Base-by-base conservation (phyloP, 1,140 invertebrate species). In the Lucilia sericata region DNA sequence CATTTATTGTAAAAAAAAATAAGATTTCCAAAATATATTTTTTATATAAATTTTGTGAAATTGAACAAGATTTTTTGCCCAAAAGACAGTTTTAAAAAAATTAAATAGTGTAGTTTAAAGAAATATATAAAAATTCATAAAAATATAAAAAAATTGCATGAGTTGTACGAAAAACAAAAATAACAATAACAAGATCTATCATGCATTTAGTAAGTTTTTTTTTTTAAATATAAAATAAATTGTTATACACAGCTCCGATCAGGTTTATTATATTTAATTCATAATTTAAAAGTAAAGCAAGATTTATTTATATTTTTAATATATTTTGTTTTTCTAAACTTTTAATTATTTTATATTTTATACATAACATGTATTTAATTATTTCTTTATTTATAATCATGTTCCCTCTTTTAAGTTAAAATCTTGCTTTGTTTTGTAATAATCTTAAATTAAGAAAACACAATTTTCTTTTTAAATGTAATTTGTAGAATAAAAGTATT, bases 1-100 rank as follows among this genome's bases (percentile, higher is more conserved):
- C 65, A 19, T 21, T 60, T 60, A 60, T 60, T 60, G 55, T 60
- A 14, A 12, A 60, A 60, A n/a, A 21, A 70, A 21, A 70, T 21
- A 3, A 70, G 65, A 70, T 70, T 70, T 70, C 65, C n/a, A 17
- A 60, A 17, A 60, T n/a, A 60, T 60, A n/a, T 60, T 60, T 70
- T 12, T 70, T 21, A 21, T 21, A 19, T 21, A 60, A n/a, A 70
- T 21, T 70, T 70, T 70, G 19, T 70, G 19, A 70, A 70, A 70
- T 70, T 19, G 8, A 19, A n/a, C 8, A 65, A 49, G 13, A 12
- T 14, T 49, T 49, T 49, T 49, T 49, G 9, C 13, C 13, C 17
- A 21, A 70, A 70, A 70, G n/a, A 70, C 65, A 70, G 65, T 70
- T 70, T 25, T 14, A 60, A 60, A 60, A n/a, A 17, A 70, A 14